Percentiles rank a stretch among this genome's conserved stretches.
Conservation (phyloP, 1,140 invertebrate genomes). For the Idris sp. region DNA sequence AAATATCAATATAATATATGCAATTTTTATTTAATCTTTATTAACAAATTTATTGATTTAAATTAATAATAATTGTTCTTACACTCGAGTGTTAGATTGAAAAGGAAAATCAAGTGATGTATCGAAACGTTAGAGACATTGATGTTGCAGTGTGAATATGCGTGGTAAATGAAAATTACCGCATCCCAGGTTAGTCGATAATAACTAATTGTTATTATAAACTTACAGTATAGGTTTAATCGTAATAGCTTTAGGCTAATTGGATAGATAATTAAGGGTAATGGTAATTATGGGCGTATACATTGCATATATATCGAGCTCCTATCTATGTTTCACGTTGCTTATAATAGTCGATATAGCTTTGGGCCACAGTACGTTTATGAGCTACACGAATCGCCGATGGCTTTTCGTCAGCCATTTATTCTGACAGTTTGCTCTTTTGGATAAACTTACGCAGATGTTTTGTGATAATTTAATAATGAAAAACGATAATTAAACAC, state of each 20-base stretch:
- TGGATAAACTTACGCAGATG: slow-evolving; percentile 16
- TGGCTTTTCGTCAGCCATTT: slow-evolving; percentile 70
- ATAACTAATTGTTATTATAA: slow-evolving; percentile 79
- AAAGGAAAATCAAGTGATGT: slow-evolving; percentile 33
- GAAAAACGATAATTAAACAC: not conserved
- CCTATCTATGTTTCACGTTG: slow-evolving; percentile 67
- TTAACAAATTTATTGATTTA: too few species aligned
- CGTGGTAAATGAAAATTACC: slow-evolving; percentile 73
- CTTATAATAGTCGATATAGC: slow-evolving; percentile 75
- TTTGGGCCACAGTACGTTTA: slow-evolving; percentile 73
- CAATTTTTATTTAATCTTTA: too few species aligned
- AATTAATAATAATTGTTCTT: too few species aligned
- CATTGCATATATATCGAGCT: slow-evolving; percentile 68
- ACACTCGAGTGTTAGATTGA: too few species aligned
- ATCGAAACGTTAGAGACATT: slow-evolving; percentile 45
- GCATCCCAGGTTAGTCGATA: slow-evolving; percentile 72
- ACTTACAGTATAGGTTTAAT: slow-evolving; percentile 79
- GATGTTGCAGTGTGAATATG: slow-evolving; percentile 54
- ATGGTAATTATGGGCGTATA: slow-evolving; percentile 77
- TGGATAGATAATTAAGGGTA: slow-evolving; percentile 79
- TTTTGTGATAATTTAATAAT: slow-evolving; percentile 8
- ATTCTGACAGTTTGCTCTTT: slow-evolving; percentile 49
- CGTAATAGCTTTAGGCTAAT: slow-evolving; percentile 78
- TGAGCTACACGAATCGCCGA: slow-evolving; percentile 69
- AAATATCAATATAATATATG: too few species aligned